phyloP scores from a whole-genome alignment of 2,888 invertebrate genomes.

The Epirrhoe tristata region DNA sequence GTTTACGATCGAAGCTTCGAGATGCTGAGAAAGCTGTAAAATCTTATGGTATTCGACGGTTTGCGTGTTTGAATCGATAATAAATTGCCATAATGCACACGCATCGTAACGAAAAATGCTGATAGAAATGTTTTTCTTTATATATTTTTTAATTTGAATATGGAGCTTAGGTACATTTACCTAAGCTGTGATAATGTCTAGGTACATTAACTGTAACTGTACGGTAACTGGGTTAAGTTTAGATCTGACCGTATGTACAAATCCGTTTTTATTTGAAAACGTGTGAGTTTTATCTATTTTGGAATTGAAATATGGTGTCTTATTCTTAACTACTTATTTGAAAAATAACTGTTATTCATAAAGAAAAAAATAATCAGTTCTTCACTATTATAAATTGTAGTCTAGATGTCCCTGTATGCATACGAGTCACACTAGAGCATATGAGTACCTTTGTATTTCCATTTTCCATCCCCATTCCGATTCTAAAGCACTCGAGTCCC shows the following conservation, averaged over 20 bases:
- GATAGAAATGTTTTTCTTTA: not conserved
- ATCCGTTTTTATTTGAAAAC: too few species aligned
- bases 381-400: too few species aligned
- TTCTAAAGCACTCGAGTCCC: slow-evolving; percentile 62
- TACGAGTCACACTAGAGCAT: slow-evolving; percentile 30
- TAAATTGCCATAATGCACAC: slow-evolving; percentile 16
- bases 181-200: too few species aligned
- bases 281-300: too few species aligned
- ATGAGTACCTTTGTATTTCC: slow-evolving; percentile 45
- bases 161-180: too few species aligned
- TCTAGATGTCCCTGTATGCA: not conserved
- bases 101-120: not conserved
- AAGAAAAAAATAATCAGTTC: too few species aligned
- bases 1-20: slow-evolving; percentile 33
- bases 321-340: too few species aligned
- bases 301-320: too few species aligned
- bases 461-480: slow-evolving; percentile 65
- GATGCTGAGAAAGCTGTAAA: slow-evolving; percentile 29
- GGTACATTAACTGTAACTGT: too few species aligned
- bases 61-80: slow-evolving; percentile 24
- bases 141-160: not conserved
- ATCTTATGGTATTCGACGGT: slow-evolving; percentile 29
- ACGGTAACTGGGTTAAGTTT: too few species aligned
- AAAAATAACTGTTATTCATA: too few species aligned
- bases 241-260: too few species aligned